These are phyloP conservation scores for Rhingia rostrata DNA, from an alignment of 2,888 invertebrate genomes.

Conservation along the genomic window DNA sequence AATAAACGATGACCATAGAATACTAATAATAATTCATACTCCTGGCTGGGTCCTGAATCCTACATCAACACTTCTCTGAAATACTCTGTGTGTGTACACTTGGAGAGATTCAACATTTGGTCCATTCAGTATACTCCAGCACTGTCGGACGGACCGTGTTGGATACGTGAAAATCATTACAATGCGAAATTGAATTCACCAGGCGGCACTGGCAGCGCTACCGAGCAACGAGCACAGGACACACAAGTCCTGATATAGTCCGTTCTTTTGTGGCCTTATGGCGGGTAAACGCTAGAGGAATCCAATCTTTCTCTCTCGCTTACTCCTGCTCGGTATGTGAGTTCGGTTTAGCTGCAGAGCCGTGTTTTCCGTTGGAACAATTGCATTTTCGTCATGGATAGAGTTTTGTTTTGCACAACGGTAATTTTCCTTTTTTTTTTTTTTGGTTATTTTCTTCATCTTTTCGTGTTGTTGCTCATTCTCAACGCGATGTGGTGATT, in stretches of 20 bases:
- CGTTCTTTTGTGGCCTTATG: conserved; percentile 49
- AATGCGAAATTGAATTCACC: conserved; percentile 71
- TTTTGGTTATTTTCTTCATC: conserved; percentile 47
- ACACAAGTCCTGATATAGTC: conserved; percentile 38
- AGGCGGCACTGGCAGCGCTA: conserved; percentile 36
- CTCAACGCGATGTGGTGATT: conserved; percentile 38
- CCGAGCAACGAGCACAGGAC: not conserved
- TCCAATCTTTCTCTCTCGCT: not conserved
- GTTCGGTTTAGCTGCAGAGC: conserved; percentile 1
- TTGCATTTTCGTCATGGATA: conserved; percentile 64
- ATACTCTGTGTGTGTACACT: conserved; percentile 26
- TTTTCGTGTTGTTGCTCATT: conserved; percentile 38
- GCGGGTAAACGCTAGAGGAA: conserved; percentile 30
- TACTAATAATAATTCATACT: conserved; percentile 74
- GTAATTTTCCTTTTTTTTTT: conserved; percentile 8
- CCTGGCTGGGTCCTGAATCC: conserved; percentile 51
- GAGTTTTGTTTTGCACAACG: conserved; percentile 55
- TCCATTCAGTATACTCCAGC: conserved; percentile 3
- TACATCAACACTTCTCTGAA: conserved; percentile 65
- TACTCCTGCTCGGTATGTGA: not conserved
- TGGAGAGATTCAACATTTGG: conserved; percentile 24
- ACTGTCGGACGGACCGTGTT: not conserved
- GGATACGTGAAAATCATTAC: conserved; percentile 72
- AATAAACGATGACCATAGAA: conserved; percentile 65
- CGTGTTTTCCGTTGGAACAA: conserved; percentile 64